Base-by-base conservation (phyloP, 2,888 invertebrate species). In the Drosophila incognita region DNA sequence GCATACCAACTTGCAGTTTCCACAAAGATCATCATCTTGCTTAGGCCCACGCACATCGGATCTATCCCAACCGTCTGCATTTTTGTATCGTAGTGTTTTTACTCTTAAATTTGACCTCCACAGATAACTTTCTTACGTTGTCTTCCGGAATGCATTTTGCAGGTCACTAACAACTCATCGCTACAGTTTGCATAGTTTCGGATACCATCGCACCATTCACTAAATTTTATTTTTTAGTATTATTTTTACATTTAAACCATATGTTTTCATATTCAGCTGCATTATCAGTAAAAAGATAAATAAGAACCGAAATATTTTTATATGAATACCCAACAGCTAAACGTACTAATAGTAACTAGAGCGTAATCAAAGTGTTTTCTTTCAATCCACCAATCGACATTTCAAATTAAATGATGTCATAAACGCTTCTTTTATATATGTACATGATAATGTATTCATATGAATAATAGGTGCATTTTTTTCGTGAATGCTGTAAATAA, bases 131-230 rank as follows among this genome's bases (percentile, higher is more conserved):
- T 29, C 0, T 15, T 1, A 21, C 2, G 3, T 1, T 10, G 5
- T 8, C 2, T 4, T 2, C 8, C 10, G 2, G 62, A 51, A 52
- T 66, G 40, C 4, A 21, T 11, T 52, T 75, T 76, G 38, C 70
- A 27, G 2, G 1, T 1, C 11, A 24, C 27, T 24, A 75, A 24
- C 0, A 31, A 21, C 21, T 75, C 66, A 62, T 75, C 75, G 48
- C 70, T 75, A 10, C 59, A 70, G 6, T 70, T 58, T 13, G 29
- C 13, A 54, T 76, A 75, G 13, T 76, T 24, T 6, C 0, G 4
- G 0, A 0, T 1, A 6, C 76, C 72, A 33, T 63, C 11, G 51
- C 76, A 76, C 1, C 8, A 0, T 4, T 42, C 3, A 15, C 35
- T 27, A 0, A 0, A 0, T 5, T 1, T 35, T 21, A 54, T 18